Base-by-base conservation (phyloP, 2,888 invertebrate genomes). In the Pandemis corylana region DNA sequence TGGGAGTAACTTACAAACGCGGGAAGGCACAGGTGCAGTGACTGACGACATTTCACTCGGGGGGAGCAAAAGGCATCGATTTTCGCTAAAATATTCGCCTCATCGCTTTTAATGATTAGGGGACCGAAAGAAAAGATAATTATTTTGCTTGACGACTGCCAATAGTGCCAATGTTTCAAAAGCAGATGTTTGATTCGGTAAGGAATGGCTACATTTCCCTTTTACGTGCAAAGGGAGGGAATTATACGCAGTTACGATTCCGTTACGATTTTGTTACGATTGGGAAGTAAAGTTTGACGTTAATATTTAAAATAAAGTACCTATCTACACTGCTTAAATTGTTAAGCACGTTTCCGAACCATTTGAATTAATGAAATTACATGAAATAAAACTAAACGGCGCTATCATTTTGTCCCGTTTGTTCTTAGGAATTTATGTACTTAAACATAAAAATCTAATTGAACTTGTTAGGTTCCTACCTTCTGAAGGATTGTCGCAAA, bases 91-190 rank as follows among this genome's bases (percentile, higher is more conserved):
- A 83, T 81, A 83, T 82, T 83, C 85, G 83, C 85, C 83, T 82
- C 85, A 84, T 84, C 84, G 82, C 82, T 77, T 83, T 84, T 85
- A 84, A 86, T 84, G 84, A 86, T 85, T 81, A 79, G 81, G 86
- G 86, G 86, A 80, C 78, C 73, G 80, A 73, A 76, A 71, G 78
- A 81, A 82, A 71, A 88, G 85, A 87, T 90, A 89, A 90, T 90
- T 88, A 90, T 87, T 88, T 87, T 84, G 83, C 82, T 85, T 85
- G 83, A 87, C 84, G 84, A 84, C 84, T 84, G 76, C 82, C 86
- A 85, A 84, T 85, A 84, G 84, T 84, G 76, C 82, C 86, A 85
- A 84, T 85, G 84, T 86, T 83, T 86, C 85, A 83, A 84, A 85
- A 82, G 81, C 89, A 88, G 87, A 86, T 87, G 87, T 85, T 86